Percentiles rank a stretch among this genome's conserved stretches.
These are phyloP conservation scores for Brachyopa scutellaris DNA, from an alignment of 2,888 invertebrate genomes.

Conservation along the genomic window DNA sequence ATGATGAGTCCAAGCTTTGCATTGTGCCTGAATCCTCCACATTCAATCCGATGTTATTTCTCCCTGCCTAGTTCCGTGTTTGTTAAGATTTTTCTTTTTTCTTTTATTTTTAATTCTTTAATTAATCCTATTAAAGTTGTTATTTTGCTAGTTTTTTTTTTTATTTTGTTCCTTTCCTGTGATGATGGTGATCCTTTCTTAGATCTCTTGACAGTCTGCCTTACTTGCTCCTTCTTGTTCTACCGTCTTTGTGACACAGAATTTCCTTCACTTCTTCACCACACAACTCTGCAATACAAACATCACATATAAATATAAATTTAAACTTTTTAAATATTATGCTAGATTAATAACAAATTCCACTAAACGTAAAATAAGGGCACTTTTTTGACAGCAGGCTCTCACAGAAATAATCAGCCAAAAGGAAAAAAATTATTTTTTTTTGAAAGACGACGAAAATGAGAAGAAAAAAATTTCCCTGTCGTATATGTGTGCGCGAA, in stretches of 20 bases:
- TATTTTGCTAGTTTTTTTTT: no score
- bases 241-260: conserved; percentile 61
- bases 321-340: not conserved
- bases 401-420: conserved; percentile 39
- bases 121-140: not conserved
- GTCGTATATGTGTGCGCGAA: conserved; percentile 31
- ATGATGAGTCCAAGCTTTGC: conserved; percentile 87
- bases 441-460: conserved; percentile 49
- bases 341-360: conserved; percentile 17
- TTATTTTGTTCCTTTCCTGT: no score
- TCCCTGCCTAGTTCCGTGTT: conserved; percentile 44
- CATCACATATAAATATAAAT: conserved; percentile 20
- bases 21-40: conserved; percentile 83
- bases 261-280: conserved; percentile 54
- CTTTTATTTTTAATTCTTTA: not conserved
- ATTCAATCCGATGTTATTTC: conserved; percentile 76
- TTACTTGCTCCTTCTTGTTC: conserved; percentile 45
- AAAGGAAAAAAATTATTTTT: conserved; percentile 38
- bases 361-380: conserved; percentile 38
- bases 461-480: conserved; percentile 61
- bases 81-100: not conserved
- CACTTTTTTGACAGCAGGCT: conserved; percentile 65
- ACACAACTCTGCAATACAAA: conserved; percentile 61
- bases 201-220: conserved; percentile 47
- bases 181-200: conserved; percentile 55